Conservation (phyloP, 1,140 invertebrate species). For the Nixonia krombeini region DNA sequence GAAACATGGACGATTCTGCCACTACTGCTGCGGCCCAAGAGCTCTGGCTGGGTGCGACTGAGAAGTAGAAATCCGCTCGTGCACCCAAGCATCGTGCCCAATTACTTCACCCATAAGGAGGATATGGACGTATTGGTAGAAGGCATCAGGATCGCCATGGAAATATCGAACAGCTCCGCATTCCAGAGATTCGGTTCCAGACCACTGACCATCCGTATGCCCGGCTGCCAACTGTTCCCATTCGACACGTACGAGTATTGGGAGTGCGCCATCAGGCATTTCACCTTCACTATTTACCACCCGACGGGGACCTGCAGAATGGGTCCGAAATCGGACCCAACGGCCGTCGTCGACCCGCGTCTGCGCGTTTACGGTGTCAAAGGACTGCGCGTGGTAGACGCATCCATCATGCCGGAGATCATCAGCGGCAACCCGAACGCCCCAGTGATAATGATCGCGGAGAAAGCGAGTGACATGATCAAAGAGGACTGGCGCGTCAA, state of each 20-base stretch:
- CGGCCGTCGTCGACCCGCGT: conserved; percentile 86
- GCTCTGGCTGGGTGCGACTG: conserved; percentile 85
- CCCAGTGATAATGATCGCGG: conserved; percentile 84
- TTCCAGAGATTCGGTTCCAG: conserved; percentile 86
- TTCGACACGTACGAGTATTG: conserved; percentile 88
- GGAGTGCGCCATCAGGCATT: conserved; percentile 86
- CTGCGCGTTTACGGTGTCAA: conserved; percentile 82
- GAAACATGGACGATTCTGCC: conserved; percentile 90
- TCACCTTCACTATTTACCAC: conserved; percentile 90
- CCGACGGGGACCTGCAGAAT: conserved; percentile 89
- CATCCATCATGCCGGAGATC: conserved; percentile 85
- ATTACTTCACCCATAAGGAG: conserved; percentile 87
- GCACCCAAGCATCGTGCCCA: conserved; percentile 91
- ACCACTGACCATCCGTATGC: conserved; percentile 83
- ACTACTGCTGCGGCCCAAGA: conserved; percentile 84
- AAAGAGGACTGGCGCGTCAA: conserved; percentile 79
- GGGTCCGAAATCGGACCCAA: conserved; percentile 82
- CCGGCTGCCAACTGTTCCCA: conserved; percentile 81
- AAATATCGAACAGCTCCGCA: conserved; percentile 82
- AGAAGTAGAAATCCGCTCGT: conserved; percentile 84
- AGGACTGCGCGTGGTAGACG: conserved; percentile 81
- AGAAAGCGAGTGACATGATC: conserved; percentile 86
- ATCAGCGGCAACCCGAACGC: conserved; percentile 88
- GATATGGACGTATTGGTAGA: conserved; percentile 84
- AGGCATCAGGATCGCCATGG: conserved; percentile 86